Percentiles rank a stretch among this genome's conserved stretches.
phyloP scores from a whole-genome alignment of 1,140 invertebrate genomes.

The Pygmarrhopalites habei region DNA sequence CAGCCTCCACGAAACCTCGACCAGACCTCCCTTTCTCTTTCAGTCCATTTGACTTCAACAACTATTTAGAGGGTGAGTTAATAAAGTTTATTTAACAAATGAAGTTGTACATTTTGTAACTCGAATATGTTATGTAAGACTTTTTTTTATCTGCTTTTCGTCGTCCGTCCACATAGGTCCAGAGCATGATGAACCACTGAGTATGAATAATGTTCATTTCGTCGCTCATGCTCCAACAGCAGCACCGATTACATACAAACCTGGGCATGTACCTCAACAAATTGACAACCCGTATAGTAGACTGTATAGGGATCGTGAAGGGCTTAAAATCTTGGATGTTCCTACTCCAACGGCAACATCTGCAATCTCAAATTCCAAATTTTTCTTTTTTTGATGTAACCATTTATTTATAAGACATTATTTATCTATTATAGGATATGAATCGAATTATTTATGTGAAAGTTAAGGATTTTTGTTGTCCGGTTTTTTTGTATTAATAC shows the following conservation, averaged over 20 bases:
- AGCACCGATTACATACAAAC: not conserved
- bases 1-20: not conserved
- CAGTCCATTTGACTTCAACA: not conserved
- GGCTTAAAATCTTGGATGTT: not conserved
- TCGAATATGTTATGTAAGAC: not conserved
- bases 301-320: not conserved
- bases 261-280: not conserved
- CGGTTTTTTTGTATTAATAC: too few species aligned
- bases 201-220: not conserved
- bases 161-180: not conserved
- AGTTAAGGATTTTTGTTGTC: too few species aligned
- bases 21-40: not conserved
- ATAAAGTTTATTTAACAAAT: not conserved
- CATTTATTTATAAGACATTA: too few species aligned
- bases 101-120: not conserved
- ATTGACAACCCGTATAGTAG: not conserved
- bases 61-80: slow-evolving; percentile 7
- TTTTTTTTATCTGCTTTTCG: not conserved
- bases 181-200: not conserved
- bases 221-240: not conserved
- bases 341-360: not conserved
- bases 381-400: too few species aligned
- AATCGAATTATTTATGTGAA: too few species aligned
- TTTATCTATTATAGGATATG: too few species aligned
- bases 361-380: too few species aligned